phyloP scores from a whole-genome alignment of 2,797 vertebrate genomes.

The Liparis tanakae region DNA sequence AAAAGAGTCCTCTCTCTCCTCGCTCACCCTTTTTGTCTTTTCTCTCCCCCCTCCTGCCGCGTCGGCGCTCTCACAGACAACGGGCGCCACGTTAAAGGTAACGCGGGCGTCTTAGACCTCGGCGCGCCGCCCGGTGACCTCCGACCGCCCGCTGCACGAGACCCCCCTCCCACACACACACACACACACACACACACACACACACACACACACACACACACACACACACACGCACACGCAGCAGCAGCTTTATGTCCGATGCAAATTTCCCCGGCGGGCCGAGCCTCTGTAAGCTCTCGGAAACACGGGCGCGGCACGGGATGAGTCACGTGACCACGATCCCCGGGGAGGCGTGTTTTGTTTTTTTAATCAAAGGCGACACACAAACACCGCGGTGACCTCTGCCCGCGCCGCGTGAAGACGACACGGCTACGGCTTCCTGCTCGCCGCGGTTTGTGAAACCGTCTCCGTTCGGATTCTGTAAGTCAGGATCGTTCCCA shows the following conservation, averaged over 20 bases:
- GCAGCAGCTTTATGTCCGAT: conserved; percentile 56
- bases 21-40: conserved; percentile 8
- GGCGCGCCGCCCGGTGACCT: conserved; percentile 39
- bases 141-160: conserved; percentile 85
- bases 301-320: conserved; percentile 40
- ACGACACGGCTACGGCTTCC: conserved; percentile 41
- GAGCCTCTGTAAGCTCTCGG: conserved; percentile 40
- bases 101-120: conserved; percentile 63
- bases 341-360: conserved; percentile 11
- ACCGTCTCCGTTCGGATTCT: conserved; percentile 19
- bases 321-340: conserved; percentile 37
- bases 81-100: conserved; percentile 97
- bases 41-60: conserved; percentile 47
- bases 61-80: conserved; percentile 89
- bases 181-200: no score
- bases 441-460: conserved; percentile 21
- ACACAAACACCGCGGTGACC: conserved; percentile 26
- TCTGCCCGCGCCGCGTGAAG: conserved; percentile 70
- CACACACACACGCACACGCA: no score
- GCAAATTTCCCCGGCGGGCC: conserved; percentile 44
- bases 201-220: no score
- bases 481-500: conserved; percentile 31
- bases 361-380: background rate
- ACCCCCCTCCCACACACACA: no score
- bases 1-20: conserved; percentile 39